phyloP scores from a whole-genome alignment of 2,888 invertebrate genomes.

The Pollenia labialis region DNA sequence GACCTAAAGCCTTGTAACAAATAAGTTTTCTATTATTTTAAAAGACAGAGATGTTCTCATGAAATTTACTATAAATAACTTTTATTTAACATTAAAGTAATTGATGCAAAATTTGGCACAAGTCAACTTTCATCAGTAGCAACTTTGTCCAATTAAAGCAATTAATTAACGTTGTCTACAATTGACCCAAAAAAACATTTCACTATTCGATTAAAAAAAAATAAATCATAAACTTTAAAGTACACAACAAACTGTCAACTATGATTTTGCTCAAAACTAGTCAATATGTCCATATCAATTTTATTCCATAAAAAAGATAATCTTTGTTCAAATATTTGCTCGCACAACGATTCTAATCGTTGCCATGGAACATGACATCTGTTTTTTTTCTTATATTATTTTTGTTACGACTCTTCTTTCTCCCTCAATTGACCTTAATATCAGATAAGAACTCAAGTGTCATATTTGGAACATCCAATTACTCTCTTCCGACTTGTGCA shows the following conservation, averaged over 20 bases:
- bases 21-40: too few species aligned
- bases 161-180: too few species aligned
- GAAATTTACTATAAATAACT: too few species aligned
- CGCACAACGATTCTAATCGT: not conserved
- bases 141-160: too few species aligned
- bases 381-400: not conserved
- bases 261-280: not conserved
- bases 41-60: too few species aligned
- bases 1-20: too few species aligned
- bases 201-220: too few species aligned
- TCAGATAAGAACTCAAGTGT: slow-evolving; percentile 53
- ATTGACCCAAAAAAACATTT: too few species aligned
- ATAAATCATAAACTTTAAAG: not conserved
- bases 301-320: not conserved
- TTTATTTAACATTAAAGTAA: too few species aligned
- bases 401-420: not conserved
- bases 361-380: slow-evolving; percentile 31
- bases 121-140: too few species aligned
- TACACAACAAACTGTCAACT: slow-evolving; percentile 20
- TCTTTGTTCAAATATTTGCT: slow-evolving; percentile 17
- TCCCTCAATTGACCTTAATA: slow-evolving; percentile 42
- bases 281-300: not conserved
- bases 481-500: not conserved
- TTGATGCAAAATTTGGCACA: too few species aligned
- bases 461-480: slow-evolving; percentile 37